These are phyloP conservation scores for Stenolophus ochropezus DNA, from an alignment of 2,888 invertebrate genomes.

Conservation along the genomic window DNA sequence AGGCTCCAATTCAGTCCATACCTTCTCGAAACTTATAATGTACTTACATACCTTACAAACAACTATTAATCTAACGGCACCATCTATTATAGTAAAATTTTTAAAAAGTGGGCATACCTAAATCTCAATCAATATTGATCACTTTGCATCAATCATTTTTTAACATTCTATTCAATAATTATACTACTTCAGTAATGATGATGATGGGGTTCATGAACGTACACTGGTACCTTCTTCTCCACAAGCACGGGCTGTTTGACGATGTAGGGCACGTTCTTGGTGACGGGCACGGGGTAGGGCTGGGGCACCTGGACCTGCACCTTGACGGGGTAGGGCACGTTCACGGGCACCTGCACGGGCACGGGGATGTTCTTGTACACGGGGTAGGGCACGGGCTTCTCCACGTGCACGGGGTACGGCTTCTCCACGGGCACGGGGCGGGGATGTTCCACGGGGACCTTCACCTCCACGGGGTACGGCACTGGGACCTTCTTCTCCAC, in stretches of 20 bases:
- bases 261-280: slow-evolving; percentile 38
- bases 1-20: too few relatives aligned
- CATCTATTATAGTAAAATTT: too few relatives aligned
- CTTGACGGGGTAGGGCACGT: slow-evolving; percentile 25
- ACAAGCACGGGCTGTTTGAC: slow-evolving; percentile 6
- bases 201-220: slow-evolving; percentile 65
- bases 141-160: too few relatives aligned
- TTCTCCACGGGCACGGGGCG: slow-evolving; percentile 78
- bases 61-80: too few relatives aligned
- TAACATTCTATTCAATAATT: too few relatives aligned
- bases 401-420: slow-evolving; percentile 79
- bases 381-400: slow-evolving; percentile 72
- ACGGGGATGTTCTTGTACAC: slow-evolving; percentile 75
- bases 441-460: slow-evolving; percentile 75
- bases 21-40: too few relatives aligned
- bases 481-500: slow-evolving; percentile 38
- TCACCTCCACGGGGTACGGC: slow-evolving; percentile 68
- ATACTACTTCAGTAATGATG: slow-evolving; percentile 53
- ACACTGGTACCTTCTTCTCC: slow-evolving; percentile 68
- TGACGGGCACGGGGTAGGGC: slow-evolving; percentile 47
- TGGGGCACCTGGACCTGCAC: background rate
- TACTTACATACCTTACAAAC: too few relatives aligned
- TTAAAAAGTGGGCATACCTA: too few relatives aligned
- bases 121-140: too few relatives aligned
- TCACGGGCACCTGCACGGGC: slow-evolving; percentile 66